phyloP scores from a whole-genome alignment of 2,888 invertebrate genomes.

The Syritta pipiens region DNA sequence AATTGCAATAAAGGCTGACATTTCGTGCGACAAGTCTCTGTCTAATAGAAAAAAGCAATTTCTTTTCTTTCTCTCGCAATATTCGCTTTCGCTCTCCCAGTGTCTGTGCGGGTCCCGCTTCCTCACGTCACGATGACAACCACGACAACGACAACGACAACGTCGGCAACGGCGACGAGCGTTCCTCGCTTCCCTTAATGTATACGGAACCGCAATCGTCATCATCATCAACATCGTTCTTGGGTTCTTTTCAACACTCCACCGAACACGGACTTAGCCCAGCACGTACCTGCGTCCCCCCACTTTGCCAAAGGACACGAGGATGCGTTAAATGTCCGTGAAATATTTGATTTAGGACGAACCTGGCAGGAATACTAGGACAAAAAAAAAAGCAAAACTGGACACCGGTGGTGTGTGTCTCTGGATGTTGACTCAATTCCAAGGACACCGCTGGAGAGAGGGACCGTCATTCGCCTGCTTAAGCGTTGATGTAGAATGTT shows the following conservation, averaged over 20 bases:
- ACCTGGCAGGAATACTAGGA: constrained; percentile 3
- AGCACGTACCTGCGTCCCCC: constrained; percentile 30
- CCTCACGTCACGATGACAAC: no score
- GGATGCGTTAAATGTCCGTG: constrained; percentile 58
- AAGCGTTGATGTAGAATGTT: constrained; percentile 40
- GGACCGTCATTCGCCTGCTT: constrained; percentile 33
- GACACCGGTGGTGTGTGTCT: not conserved
- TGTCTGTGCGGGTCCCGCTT: no score
- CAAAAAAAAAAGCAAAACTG: not conserved
- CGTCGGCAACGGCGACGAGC: not conserved
- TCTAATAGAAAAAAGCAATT: constrained; percentile 61
- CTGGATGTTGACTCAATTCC: constrained; percentile 16
- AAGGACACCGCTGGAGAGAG: not conserved
- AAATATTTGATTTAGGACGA: constrained; percentile 53
- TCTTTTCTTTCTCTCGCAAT: constrained; percentile 39
- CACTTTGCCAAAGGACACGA: constrained; percentile 21
- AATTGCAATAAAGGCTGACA: constrained; percentile 75
- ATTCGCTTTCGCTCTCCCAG: no score
- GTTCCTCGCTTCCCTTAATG: not conserved
- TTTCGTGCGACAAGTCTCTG: constrained; percentile 71
- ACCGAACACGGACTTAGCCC: not conserved
- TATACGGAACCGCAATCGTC: constrained; percentile 40
- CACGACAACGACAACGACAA: no score
- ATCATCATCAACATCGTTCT: constrained; percentile 37
- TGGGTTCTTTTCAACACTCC: constrained; percentile 18